Evolutionary conservation across 64 coral and sea anemone species (phyloP).

Genomic region (Montipora efflorescens): DNA sequence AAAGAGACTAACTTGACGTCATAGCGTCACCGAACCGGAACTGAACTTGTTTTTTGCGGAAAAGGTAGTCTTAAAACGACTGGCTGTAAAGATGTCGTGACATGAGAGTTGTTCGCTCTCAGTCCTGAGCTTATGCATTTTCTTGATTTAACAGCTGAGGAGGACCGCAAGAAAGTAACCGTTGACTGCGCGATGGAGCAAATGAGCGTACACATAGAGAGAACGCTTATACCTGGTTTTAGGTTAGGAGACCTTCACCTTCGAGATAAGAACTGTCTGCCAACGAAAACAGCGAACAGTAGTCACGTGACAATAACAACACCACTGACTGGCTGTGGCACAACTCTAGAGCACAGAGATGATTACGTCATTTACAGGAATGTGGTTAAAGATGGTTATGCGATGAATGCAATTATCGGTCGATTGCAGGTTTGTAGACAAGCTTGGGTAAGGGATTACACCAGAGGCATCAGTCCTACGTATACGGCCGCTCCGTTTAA

Average conservation of each 20-base stretch:
- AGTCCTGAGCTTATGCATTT: too few species aligned
- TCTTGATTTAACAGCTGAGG: not conserved
- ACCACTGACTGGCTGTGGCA: slow-evolving; percentile 38
- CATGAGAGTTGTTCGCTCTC: too few species aligned
- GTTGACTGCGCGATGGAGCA: slow-evolving; percentile 19
- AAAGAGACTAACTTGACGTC: too few species aligned
- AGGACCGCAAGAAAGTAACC: not conserved
- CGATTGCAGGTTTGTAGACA: slow-evolving; percentile 40
- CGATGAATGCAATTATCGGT: not conserved
- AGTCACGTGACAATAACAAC: slow-evolving; percentile 20
- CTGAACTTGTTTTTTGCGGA: too few species aligned
- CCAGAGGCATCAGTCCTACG: too few species aligned
- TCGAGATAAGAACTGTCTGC: slow-evolving; percentile 5
- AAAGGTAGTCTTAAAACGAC: too few species aligned
- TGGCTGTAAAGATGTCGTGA: too few species aligned
- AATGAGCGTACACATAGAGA: slow-evolving; percentile 17
- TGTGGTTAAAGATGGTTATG: slow-evolving; percentile 16
- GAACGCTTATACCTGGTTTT: slow-evolving; percentile 13
- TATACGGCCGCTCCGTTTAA: too few species aligned
- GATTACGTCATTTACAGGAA: slow-evolving; percentile 32
- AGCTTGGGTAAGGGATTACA: not conserved
- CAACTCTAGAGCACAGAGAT: not conserved
- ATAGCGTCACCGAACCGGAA: too few species aligned
- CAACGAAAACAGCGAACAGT: slow-evolving; percentile 13
- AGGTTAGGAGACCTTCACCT: not conserved